Conservation (phyloP, 2,888 invertebrate species). For the Ceraclea dissimilis region DNA sequence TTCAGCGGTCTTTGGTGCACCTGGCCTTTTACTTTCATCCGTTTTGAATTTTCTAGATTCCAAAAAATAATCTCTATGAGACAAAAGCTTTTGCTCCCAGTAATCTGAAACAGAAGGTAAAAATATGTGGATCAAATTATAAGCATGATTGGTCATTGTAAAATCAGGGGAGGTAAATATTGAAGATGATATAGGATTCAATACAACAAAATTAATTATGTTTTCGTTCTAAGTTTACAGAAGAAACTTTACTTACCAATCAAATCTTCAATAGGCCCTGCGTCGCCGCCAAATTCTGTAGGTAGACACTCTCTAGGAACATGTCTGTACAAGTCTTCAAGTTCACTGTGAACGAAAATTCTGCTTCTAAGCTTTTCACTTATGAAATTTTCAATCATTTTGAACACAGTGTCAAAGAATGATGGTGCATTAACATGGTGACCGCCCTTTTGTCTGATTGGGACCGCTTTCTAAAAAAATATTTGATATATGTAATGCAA, state of each 20-base stretch:
- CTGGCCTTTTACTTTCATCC: conserved; percentile 48
- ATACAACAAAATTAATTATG: background rate
- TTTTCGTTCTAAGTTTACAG: background rate
- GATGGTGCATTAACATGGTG: conserved; percentile 51
- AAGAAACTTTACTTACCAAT: conserved; percentile 35
- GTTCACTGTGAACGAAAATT: conserved; percentile 28
- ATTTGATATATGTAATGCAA: background rate
- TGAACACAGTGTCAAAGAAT: conserved; percentile 49
- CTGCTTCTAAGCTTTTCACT: conserved; percentile 46
- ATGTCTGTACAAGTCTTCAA: conserved; percentile 49
- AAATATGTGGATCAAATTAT: no score
- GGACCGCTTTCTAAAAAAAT: conserved; percentile 48
- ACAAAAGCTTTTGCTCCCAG: conserved; percentile 45
- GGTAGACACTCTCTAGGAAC: conserved; percentile 54
- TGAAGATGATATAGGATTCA: background rate
- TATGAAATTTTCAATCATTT: conserved; percentile 45
- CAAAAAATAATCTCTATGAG: conserved; percentile 43
- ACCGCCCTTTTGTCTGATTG: conserved; percentile 50
- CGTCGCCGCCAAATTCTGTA: conserved; percentile 58
- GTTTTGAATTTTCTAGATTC: conserved; percentile 45
- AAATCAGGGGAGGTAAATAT: background rate
- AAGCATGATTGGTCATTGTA: no score
- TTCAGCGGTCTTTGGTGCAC: conserved; percentile 46
- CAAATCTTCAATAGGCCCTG: conserved; percentile 45
- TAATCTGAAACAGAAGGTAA: conserved; percentile 29